Conservation (phyloP, 2,797 vertebrate species). For the Coracias cyanogaster region DNA sequence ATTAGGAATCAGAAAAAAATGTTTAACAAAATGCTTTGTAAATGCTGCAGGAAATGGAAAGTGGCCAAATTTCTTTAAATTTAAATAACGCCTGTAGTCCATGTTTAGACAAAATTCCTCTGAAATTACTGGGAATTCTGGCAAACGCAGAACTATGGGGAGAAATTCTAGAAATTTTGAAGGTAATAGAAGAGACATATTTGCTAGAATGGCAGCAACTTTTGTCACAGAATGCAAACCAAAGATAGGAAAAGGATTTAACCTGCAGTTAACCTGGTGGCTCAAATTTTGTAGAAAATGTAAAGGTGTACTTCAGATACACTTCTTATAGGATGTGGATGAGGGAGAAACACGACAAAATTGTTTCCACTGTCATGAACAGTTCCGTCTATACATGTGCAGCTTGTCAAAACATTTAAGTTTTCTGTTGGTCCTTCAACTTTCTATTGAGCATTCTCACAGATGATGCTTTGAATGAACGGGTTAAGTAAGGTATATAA, state of each 20-base stretch:
- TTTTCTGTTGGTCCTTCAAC: neutral
- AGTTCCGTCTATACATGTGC: rapidly evolving
- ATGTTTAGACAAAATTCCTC: neutral
- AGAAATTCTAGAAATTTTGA: neutral
- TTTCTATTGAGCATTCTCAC: neutral
- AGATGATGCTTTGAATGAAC: neutral
- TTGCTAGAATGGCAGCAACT: neutral
- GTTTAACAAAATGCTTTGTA: neutral
- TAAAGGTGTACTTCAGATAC: neutral
- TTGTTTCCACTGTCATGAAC: neutral
- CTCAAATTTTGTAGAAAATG: neutral
- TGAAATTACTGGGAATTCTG: neutral
- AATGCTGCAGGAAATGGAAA: neutral
- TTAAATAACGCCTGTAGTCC: neutral
- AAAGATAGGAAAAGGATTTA: neutral
- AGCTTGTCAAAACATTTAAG: neutral
- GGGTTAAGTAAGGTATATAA: neutral
- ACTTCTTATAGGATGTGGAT: neutral
- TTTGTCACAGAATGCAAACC: neutral
- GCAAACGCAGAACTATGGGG: neutral
- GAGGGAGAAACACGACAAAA: neutral
- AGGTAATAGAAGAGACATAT: neutral
- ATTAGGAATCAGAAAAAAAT: neutral
- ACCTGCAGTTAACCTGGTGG: neutral
- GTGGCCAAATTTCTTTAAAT: neutral